Evolutionary conservation across 2,888 invertebrate genomes (phyloP).

Genomic region (Sicus ferrugineus): DNA sequence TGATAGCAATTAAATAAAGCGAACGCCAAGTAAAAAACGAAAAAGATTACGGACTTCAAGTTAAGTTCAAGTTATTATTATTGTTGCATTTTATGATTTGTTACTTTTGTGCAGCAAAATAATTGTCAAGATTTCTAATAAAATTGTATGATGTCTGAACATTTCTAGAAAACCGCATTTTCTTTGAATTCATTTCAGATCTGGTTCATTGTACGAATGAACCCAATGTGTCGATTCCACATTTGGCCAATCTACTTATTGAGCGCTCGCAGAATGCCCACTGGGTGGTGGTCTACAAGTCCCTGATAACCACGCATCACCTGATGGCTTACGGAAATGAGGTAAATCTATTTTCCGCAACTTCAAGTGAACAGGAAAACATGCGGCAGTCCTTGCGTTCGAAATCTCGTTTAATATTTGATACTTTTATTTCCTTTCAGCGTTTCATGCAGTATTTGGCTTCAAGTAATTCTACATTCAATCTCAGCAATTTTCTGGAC

Average conservation of each 20-base stretch:
- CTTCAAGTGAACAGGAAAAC: no score
- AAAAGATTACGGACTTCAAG: background rate
- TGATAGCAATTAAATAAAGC: background rate
- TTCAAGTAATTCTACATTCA: conserved; percentile 99
- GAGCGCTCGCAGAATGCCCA: conserved; percentile 97
- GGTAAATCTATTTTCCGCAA: conserved; percentile 74
- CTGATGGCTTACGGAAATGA: conserved; percentile 99
- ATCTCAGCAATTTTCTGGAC: conserved; percentile 96
- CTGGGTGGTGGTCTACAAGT: conserved; percentile 99
- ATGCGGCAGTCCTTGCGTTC: no score
- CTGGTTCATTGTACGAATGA: conserved; percentile 99
- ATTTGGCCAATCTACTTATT: conserved; percentile 96
- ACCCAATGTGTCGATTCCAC: conserved; percentile 99
- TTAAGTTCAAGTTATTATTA: background rate
- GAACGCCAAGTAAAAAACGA: background rate
- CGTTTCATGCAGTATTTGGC: conserved; percentile 99
- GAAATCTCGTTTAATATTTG: background rate
- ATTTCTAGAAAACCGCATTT: background rate
- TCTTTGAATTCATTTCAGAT: conserved; percentile 74
- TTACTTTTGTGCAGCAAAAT: background rate
- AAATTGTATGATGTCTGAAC: background rate
- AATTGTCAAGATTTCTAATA: background rate
- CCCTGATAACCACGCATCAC: conserved; percentile 97
- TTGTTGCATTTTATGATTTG: background rate
- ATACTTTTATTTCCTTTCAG: conserved; percentile 70